These are phyloP conservation scores for Chloroclysta siterata DNA, from an alignment of 2,888 invertebrate species.

Conservation along the genomic window DNA sequence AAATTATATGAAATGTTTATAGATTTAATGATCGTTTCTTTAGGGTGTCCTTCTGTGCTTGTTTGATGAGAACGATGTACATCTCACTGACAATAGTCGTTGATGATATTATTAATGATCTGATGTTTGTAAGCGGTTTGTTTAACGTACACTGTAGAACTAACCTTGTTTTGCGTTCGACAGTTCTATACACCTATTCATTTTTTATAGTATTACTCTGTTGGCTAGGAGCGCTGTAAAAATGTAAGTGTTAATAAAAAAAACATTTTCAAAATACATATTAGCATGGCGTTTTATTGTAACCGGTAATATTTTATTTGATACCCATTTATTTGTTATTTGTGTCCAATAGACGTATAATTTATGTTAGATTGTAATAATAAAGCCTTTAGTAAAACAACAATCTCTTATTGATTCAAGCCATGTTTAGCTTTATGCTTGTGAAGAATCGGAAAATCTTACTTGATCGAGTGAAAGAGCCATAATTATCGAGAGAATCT, in stretches of 20 bases:
- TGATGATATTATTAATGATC: slow-evolving; percentile 72
- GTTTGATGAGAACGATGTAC: slow-evolving; percentile 71
- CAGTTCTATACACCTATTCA: slow-evolving; percentile 83
- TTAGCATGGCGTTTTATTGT: slow-evolving; percentile 70
- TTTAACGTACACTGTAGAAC: slow-evolving; percentile 81
- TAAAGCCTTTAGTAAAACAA: slow-evolving; percentile 35
- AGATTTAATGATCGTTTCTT: slow-evolving; percentile 83
- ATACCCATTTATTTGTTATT: slow-evolving; percentile 33
- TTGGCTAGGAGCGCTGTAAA: slow-evolving; percentile 85
- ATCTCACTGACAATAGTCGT: slow-evolving; percentile 78
- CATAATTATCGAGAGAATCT: not conserved
- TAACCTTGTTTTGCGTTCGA: slow-evolving; percentile 83
- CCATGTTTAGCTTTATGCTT: slow-evolving; percentile 2
- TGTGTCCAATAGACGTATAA: slow-evolving; percentile 35
- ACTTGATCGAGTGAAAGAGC: not conserved
- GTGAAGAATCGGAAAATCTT: not conserved
- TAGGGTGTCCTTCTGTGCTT: slow-evolving; percentile 81
- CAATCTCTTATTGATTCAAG: slow-evolving; percentile 26
- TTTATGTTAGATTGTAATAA: slow-evolving; percentile 35
- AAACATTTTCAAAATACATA: slow-evolving; percentile 83
- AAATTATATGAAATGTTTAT: slow-evolving; percentile 86
- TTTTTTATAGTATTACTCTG: slow-evolving; percentile 85
- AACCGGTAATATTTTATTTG: slow-evolving; percentile 41
- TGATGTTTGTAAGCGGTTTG: slow-evolving; percentile 76
- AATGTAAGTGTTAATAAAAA: slow-evolving; percentile 86